phyloP scores from a whole-genome alignment of 2,797 vertebrate genomes.

The Chromis chromis region DNA sequence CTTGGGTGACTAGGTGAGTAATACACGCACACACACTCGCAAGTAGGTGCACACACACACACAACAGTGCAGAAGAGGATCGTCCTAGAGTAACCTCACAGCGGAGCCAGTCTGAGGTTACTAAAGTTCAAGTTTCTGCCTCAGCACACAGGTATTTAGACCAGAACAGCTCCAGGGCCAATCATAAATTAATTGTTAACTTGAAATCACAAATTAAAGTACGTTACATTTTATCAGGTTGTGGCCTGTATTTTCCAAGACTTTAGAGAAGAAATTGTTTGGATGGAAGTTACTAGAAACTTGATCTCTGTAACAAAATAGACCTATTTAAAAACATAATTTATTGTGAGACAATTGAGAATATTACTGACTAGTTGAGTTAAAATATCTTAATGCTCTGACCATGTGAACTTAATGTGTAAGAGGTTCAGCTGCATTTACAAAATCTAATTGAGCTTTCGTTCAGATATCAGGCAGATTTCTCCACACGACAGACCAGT shows the following conservation, averaged over 20 bases:
- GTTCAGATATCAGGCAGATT: not conserved
- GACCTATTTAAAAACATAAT: too few relatives aligned
- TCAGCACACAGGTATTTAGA: constrained; percentile 30
- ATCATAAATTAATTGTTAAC: not conserved
- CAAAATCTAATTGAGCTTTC: not conserved
- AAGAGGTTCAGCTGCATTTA: not conserved
- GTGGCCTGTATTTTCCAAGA: not conserved
- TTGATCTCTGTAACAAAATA: too few relatives aligned
- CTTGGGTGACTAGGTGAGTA: constrained; percentile 39
- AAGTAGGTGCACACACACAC: constrained; percentile 4
- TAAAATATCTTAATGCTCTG: too few relatives aligned
- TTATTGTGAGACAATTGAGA: too few relatives aligned
- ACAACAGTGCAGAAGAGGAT: constrained; percentile 24
- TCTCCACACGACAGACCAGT: not conserved
- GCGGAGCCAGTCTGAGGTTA: constrained; percentile 61
- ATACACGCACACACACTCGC: constrained; percentile 16
- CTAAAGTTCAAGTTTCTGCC: constrained; percentile 67
- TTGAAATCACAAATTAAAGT: not conserved
- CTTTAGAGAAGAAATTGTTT: not conserved
- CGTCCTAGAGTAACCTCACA: constrained; percentile 65
- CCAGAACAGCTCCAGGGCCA: constrained; percentile 4
- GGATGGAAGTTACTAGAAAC: not conserved
- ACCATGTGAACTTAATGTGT: not conserved
- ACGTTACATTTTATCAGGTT: not conserved
- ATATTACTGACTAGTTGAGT: too few relatives aligned